Base-by-base conservation (phyloP, 2,888 invertebrate species). In the Chymomyza caudatula region DNA sequence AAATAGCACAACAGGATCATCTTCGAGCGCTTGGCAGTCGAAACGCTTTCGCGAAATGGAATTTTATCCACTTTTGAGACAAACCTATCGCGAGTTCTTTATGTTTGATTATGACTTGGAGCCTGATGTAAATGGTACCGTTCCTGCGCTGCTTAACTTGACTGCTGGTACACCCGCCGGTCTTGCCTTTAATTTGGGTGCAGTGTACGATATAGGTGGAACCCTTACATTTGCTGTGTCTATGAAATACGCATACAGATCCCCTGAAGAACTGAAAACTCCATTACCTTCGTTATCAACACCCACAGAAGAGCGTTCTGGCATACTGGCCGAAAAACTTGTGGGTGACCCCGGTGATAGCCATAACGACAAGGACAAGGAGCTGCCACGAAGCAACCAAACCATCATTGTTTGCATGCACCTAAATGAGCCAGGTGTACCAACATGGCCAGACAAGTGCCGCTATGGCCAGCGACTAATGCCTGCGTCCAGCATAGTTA, bases 181-280 rank as follows among this genome's bases (percentile, higher is more conserved):
- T 0, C 91, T 96, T 59, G 92, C 93, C 70, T 96, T 96, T 86
- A 92, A 92, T 63, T 91, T 97, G 11, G 93, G 94, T 43, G 92
- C 94, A 64, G 92, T 94, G 22, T 91, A 92, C 64, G 97, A 97
- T 83, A 94, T 95, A 37, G 97, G 97, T 0, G 97, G 97, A 0
- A 96, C 95, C 2, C 87, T 96, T 19, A 92, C 93, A 0, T 92
- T 96, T 72, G 94, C 94, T 58, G 91, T 95, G 0, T 94, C 94
- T 59, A 91, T 96, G 85, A 92, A 94, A 77, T 93, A 93, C 88
- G 93, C 91, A 2, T 73, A 79, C 1, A 87, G 85, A 47, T 77
- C 77, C 5, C 71, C 73, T 15, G 75, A 29, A n/a, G 77, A 78
- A n/a, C 49, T 83, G 0, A 87, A 83, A 52, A 56, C 77, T 5